Conservation (phyloP, 1,140 invertebrate genomes). For the Octopus sinensis region DNA sequence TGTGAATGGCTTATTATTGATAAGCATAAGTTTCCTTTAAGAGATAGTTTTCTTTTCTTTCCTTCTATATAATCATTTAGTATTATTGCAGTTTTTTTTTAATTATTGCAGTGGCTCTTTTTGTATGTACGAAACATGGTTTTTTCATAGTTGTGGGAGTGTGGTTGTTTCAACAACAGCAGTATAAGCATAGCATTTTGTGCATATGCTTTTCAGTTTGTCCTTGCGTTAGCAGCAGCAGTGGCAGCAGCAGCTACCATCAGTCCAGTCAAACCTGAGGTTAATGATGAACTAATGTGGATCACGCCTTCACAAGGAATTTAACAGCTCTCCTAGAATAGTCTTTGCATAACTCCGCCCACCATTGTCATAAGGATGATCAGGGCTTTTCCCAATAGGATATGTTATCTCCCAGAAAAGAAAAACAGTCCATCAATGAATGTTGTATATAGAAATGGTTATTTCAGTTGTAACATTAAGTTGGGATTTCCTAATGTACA, state of each 20-base stretch:
- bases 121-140: no score
- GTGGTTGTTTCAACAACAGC: no score
- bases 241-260: background rate
- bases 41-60: no score
- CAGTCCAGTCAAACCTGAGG: slow-evolving; percentile 8
- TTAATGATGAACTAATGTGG: slow-evolving; percentile 15
- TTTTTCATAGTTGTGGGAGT: no score
- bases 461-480: slow-evolving; percentile 15
- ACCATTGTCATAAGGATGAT: slow-evolving; percentile 14
- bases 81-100: no score
- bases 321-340: slow-evolving; percentile 11
- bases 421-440: slow-evolving; percentile 21
- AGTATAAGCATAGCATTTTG: no score
- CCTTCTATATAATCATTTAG: no score
- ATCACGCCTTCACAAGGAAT: slow-evolving; percentile 20
- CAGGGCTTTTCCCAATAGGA: slow-evolving; percentile 16
- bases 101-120: no score
- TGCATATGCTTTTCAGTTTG: background rate
- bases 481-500: slow-evolving; percentile 11
- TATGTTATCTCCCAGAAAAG: slow-evolving; percentile 8
- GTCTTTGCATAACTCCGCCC: background rate
- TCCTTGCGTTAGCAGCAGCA: background rate
- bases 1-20: no score
- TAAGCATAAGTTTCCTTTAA: no score
- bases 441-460: slow-evolving; percentile 16